These are phyloP conservation scores for Scolopax bukidnonensis DNA, from an alignment of 2,797 vertebrate genomes.

Conservation along the genomic window DNA sequence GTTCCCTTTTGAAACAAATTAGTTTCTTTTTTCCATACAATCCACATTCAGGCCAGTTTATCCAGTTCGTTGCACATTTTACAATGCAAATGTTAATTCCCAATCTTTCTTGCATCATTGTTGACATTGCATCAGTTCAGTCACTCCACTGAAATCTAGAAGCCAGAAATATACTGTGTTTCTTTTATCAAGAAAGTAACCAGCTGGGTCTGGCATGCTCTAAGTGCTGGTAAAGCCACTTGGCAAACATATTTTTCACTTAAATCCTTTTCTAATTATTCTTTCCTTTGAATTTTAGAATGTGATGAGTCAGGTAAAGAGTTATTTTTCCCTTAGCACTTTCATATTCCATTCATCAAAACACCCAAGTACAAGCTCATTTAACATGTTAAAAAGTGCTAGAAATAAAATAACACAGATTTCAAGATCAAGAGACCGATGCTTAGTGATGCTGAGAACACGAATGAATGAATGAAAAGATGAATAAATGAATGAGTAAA, in stretches of 20 bases:
- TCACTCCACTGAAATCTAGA: neutral
- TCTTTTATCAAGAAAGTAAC: neutral
- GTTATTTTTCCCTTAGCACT: neutral
- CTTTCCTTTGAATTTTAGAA: neutral
- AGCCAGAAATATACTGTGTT: neutral
- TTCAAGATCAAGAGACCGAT: neutral
- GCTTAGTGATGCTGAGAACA: neutral
- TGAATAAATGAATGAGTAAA: neutral
- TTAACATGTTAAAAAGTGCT: neutral
- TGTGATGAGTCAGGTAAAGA: neutral
- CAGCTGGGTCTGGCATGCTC: neutral
- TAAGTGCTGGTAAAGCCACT: neutral
- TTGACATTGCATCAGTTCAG: neutral
- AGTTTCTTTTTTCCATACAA: neutral
- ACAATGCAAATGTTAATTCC: neutral
- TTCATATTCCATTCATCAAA: neutral
- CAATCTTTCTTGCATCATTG: neutral
- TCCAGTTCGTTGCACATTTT: neutral
- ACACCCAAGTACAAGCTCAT: neutral
- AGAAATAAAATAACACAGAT: neutral
- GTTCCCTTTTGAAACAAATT: neutral
- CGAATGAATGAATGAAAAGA: neutral
- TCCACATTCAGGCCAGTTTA: neutral
- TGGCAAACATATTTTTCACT: neutral
- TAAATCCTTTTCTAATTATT: neutral